Percentiles rank a stretch among this genome's conserved stretches.
Evolutionary conservation across 2,888 invertebrate species (phyloP).

Genomic region (Arctia plantaginis): DNA sequence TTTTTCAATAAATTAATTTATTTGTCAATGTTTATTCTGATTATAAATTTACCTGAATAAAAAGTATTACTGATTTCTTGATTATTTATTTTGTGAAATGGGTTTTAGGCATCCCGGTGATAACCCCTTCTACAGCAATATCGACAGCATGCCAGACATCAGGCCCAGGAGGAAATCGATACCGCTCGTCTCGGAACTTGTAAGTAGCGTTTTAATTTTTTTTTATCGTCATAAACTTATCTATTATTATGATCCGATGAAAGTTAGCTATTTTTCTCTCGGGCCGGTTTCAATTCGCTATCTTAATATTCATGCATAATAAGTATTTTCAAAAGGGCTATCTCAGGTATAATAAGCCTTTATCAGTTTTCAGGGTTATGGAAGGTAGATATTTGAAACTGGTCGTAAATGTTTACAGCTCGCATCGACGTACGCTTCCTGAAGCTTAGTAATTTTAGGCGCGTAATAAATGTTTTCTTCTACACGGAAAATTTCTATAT

Average conservation of each 20-base stretch:
- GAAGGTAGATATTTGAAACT: conserved; percentile 80
- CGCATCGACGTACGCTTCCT: conserved; percentile 84
- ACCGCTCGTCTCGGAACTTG: conserved; percentile 99
- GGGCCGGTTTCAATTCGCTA: conserved; percentile 77
- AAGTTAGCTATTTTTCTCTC: conserved; percentile 71
- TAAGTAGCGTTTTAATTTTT: conserved; percentile 87
- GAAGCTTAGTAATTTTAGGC: conserved; percentile 85
- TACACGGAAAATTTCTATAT: conserved; percentile 70
- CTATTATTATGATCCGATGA: conserved; percentile 68
- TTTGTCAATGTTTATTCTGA: background rate
- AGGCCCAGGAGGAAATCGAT: conserved; percentile 98
- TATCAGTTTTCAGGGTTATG: conserved; percentile 40
- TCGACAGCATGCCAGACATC: conserved; percentile 99
- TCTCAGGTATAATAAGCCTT: conserved; percentile 43
- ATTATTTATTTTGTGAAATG: background rate
- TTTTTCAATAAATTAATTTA: background rate
- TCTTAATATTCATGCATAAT: conserved; percentile 53
- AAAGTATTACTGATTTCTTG: background rate
- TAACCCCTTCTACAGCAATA: conserved; percentile 99
- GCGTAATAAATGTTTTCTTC: conserved; percentile 86
- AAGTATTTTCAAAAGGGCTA: conserved; percentile 42
- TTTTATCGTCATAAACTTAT: conserved; percentile 34
- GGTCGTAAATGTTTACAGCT: conserved; percentile 82
- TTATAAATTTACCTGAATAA: background rate
- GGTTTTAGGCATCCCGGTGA: conserved; percentile 94